phyloP scores from a whole-genome alignment of 2,113 vertebrate species.

The Prolemur simus region DNA sequence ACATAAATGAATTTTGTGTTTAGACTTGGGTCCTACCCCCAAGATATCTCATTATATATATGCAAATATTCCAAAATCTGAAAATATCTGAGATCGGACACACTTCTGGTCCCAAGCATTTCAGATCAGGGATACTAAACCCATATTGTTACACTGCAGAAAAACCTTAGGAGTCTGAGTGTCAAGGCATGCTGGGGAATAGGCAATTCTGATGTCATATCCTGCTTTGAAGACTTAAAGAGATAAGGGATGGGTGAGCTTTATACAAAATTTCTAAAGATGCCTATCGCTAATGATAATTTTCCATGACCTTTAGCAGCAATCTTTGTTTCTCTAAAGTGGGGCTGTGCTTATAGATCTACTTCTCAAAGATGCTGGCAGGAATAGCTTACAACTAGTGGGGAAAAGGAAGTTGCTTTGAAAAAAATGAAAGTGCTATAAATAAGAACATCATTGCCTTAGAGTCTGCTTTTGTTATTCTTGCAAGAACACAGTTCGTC shows the following conservation, averaged over 20 bases:
- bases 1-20: not conserved
- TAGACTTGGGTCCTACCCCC: not conserved
- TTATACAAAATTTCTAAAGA: not conserved
- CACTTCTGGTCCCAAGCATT: not conserved
- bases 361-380: conserved; percentile 50
- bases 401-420: conserved; percentile 57
- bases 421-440: conserved; percentile 66
- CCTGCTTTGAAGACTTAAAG: not conserved
- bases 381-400: conserved; percentile 56
- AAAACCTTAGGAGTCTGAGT: not conserved
- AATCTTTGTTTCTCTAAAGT: conserved; percentile 45
- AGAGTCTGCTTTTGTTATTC: conserved; percentile 62
- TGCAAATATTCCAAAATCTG: not conserved
- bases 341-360: conserved; percentile 8
- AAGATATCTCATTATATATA: not conserved
- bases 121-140: not conserved
- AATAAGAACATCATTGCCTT: conserved; percentile 66
- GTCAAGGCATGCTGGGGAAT: not conserved
- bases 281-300: not conserved
- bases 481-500: conserved; percentile 19
- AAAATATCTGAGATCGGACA: not conserved
- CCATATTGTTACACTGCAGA: not conserved
- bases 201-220: not conserved
- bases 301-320: conserved; percentile 33
- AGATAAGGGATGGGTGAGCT: not conserved